Conservation (phyloP, 2,113 vertebrate genomes). For the Chamaea fasciata region DNA sequence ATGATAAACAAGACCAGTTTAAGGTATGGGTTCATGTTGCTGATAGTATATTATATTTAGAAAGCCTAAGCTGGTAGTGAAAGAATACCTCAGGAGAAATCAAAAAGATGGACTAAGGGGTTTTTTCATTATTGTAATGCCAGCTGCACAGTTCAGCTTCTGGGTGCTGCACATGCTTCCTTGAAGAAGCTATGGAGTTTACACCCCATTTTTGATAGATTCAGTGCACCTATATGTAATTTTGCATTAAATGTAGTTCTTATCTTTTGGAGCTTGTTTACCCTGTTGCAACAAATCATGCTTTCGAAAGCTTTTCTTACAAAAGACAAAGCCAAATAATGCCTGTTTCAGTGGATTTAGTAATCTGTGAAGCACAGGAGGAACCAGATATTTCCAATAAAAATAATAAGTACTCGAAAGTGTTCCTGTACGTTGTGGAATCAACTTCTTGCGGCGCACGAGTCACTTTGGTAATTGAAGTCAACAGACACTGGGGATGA, state of each 20-base stretch:
- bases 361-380: neutral
- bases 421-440: neutral
- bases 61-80: constrained; percentile 23
- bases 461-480: constrained; percentile 50
- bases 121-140: constrained; percentile 3
- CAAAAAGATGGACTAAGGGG: constrained; percentile 22
- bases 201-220: constrained; percentile 43
- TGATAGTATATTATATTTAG: constrained; percentile 32
- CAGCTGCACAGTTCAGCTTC: constrained; percentile 26
- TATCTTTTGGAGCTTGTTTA: neutral
- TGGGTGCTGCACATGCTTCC: constrained; percentile 39
- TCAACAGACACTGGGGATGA: constrained; percentile 40
- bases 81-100: neutral
- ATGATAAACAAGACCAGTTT: constrained; percentile 21
- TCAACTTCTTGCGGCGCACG: constrained; percentile 6
- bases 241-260: neutral
- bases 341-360: neutral
- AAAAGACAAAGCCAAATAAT: neutral
- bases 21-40: constrained; percentile 15
- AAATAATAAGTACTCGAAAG: neutral
- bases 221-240: neutral
- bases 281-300: neutral
- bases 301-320: neutral
- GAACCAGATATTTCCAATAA: neutral
- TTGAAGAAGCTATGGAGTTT: constrained; percentile 14